These are phyloP conservation scores for Nerophis ophidion DNA, from an alignment of 2,113 vertebrate species.

Conservation along the genomic window DNA sequence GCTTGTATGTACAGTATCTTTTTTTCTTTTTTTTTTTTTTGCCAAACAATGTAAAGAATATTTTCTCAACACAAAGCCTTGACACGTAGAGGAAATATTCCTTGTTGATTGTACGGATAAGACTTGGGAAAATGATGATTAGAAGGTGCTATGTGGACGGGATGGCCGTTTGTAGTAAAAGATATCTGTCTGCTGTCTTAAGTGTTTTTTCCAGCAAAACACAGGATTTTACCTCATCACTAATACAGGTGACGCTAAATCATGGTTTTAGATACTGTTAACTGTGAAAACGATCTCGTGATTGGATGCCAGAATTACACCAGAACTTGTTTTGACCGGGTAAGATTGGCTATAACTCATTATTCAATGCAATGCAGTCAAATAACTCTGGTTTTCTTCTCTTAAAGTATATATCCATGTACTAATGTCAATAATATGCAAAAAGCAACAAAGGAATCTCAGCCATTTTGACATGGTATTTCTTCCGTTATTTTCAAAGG, in stretches of 20 bases:
- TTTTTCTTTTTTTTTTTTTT: too few species aligned
- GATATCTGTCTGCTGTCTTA: conserved; percentile 33
- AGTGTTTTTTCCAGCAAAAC: conserved; percentile 29
- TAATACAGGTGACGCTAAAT: conserved; percentile 41
- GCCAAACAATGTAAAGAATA: conserved; percentile 61
- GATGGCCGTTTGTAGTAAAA: conserved; percentile 2
- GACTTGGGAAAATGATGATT: conserved; percentile 44
- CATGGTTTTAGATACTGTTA: conserved; percentile 30
- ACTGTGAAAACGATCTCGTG: conserved; percentile 37
- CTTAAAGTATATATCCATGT: conserved; percentile 23
- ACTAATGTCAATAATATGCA: conserved; percentile 64
- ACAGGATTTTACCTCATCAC: conserved; percentile 45
- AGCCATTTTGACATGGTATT: conserved; percentile 61
- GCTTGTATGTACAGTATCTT: conserved; percentile 56
- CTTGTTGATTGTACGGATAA: conserved; percentile 61
- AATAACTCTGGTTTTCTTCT: conserved; percentile 40
- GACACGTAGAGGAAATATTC: conserved; percentile 65
- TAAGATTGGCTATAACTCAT: conserved; percentile 6
- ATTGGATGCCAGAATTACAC: conserved; percentile 38
- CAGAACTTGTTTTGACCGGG: conserved; percentile 40
- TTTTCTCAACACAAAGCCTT: conserved; percentile 66
- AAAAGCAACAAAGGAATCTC: conserved; percentile 66
- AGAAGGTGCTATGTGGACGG: conserved; percentile 56
- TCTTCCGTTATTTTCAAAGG: conserved; percentile 40
- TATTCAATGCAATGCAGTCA: conserved; percentile 39